Conservation (phyloP, 2,113 vertebrate genomes). For the Vanacampus margaritifer region DNA sequence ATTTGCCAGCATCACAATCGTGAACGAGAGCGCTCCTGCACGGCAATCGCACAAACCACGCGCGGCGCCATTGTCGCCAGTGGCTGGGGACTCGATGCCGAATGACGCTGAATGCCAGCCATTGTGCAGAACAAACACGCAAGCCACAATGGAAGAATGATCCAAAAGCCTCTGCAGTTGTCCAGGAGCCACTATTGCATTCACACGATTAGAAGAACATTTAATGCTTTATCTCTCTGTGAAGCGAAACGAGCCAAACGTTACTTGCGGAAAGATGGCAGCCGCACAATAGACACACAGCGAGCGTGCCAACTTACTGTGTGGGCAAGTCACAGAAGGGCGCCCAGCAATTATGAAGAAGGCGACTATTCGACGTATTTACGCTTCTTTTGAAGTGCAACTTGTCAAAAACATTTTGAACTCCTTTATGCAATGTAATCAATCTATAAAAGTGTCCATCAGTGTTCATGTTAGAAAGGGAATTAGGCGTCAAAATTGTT, state of each 20-base stretch:
- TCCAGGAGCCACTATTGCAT: slow-evolving; percentile 39
- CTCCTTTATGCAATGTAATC: not conserved
- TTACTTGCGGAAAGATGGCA: slow-evolving; percentile 18
- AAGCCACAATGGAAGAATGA: slow-evolving; percentile 47
- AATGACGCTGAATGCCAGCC: slow-evolving; percentile 45
- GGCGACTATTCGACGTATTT: not conserved
- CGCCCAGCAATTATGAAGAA: not conserved
- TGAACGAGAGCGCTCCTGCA: slow-evolving; percentile 34
- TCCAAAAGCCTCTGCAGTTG: slow-evolving; percentile 36
- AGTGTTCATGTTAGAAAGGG: too few species aligned
- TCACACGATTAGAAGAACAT: slow-evolving; percentile 50
- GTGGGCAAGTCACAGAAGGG: slow-evolving; percentile 3
- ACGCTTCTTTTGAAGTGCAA: not conserved
- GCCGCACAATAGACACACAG: slow-evolving; percentile 18
- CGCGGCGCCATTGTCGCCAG: slow-evolving; percentile 45
- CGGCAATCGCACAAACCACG: slow-evolving; percentile 54
- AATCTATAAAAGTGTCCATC: too few species aligned
- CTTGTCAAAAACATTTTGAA: not conserved
- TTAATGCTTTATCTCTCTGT: slow-evolving; percentile 31
- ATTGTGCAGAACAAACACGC: slow-evolving; percentile 60
- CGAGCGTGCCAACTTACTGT: slow-evolving; percentile 1
- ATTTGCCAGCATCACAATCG: slow-evolving; percentile 45
- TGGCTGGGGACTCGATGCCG: slow-evolving; percentile 25
- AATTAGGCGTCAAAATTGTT: too few species aligned
- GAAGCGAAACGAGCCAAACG: slow-evolving; percentile 24